Evolutionary conservation across 2,797 vertebrate species (phyloP).

Genomic region (Orestias chungarensis): DNA sequence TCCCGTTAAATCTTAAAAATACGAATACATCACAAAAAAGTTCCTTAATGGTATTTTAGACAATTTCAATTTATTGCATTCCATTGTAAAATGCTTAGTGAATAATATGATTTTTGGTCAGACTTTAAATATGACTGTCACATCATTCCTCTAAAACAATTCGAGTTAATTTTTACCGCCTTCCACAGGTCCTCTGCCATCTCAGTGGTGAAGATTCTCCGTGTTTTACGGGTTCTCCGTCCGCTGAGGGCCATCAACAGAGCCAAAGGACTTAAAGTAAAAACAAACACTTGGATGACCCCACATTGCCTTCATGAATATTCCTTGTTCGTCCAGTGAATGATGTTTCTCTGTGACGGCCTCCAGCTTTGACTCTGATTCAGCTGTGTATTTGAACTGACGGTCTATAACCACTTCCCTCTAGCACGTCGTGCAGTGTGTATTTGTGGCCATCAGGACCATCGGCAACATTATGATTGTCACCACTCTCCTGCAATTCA

Average conservation of each 20-base stretch:
- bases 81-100: no score
- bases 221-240: slow-evolving; percentile 93
- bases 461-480: slow-evolving; percentile 99
- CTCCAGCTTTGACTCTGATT: neutral
- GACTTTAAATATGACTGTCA: no score
- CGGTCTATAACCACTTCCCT: slow-evolving; percentile 14
- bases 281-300: neutral
- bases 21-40: neutral
- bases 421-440: slow-evolving; percentile 98
- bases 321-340: neutral
- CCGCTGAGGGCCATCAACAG: slow-evolving; percentile 98
- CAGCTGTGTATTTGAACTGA: slow-evolving; percentile 14
- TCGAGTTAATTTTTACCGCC: neutral
- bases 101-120: no score
- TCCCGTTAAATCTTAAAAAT: neutral
- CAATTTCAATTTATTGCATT: neutral
- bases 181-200: slow-evolving; percentile 92
- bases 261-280: slow-evolving; percentile 99
- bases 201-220: slow-evolving; percentile 97
- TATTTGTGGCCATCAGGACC: slow-evolving; percentile 98
- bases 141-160: neutral
- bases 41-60: neutral
- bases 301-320: neutral
- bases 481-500: slow-evolving; percentile 97
- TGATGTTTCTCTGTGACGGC: neutral